These are phyloP conservation scores for Papilio polytes DNA, from an alignment of 1,140 invertebrate genomes.

Conservation along the genomic window DNA sequence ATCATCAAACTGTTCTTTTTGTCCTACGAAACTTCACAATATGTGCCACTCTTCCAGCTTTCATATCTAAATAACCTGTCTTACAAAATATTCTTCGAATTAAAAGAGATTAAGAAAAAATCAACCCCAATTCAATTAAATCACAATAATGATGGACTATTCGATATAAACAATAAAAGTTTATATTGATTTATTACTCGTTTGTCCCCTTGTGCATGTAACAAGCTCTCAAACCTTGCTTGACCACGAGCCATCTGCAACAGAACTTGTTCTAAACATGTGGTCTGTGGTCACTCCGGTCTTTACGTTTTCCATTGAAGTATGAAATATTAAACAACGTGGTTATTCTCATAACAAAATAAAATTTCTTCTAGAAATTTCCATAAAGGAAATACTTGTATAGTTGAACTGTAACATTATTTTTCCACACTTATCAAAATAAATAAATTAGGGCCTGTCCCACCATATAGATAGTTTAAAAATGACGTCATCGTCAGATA, in stretches of 20 bases:
- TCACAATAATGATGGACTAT: background rate
- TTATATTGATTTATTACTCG: background rate
- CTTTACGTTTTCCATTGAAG: background rate
- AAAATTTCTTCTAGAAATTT: background rate
- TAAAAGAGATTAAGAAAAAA: too few relatives aligned
- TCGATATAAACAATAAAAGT: background rate
- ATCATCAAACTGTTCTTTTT: too few relatives aligned
- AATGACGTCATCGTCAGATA: too few relatives aligned
- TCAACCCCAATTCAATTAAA: too few relatives aligned
- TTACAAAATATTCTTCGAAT: too few relatives aligned
- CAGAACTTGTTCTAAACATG: slow-evolving; percentile 27
- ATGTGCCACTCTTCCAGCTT: too few relatives aligned
- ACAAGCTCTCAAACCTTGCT: background rate
- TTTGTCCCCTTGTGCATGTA: background rate
- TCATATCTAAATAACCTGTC: too few relatives aligned
- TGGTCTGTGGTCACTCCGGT: slow-evolving; percentile 15
- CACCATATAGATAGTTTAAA: too few relatives aligned
- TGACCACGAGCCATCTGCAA: slow-evolving; percentile 23
- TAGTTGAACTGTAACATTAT: background rate
- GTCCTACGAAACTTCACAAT: too few relatives aligned
- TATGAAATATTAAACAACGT: background rate
- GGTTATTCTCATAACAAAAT: background rate
- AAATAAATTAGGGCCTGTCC: too few relatives aligned
- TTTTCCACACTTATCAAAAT: too few relatives aligned
- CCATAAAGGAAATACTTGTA: background rate